phyloP scores from a whole-genome alignment of 2,888 invertebrate genomes.

The Lasioglossum lativentre region DNA sequence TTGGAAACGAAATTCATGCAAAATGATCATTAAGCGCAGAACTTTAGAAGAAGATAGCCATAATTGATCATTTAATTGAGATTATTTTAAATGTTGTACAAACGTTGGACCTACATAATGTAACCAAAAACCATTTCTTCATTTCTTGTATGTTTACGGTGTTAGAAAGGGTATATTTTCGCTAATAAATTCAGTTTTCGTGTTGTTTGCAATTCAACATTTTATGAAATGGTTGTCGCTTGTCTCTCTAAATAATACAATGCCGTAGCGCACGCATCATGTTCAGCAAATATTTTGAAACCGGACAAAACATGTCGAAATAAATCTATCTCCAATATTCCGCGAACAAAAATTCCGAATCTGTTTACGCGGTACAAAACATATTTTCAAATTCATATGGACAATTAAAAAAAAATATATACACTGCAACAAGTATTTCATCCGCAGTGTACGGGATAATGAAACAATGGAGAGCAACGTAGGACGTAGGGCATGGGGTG shows the following conservation, averaged over 20 bases:
- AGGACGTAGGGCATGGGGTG: background rate
- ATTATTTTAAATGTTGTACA: background rate
- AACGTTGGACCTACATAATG: too few species aligned
- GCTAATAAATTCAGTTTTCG: background rate
- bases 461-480: background rate
- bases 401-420: background rate
- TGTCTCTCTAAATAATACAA: background rate
- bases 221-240: background rate
- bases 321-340: background rate
- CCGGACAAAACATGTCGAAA: background rate
- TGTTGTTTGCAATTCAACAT: background rate
- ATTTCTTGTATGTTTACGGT: background rate
- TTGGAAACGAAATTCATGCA: too few species aligned
- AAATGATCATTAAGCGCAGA: too few species aligned
- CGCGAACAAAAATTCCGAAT: background rate
- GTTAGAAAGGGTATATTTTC: background rate
- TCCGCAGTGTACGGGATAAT: background rate
- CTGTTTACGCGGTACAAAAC: background rate
- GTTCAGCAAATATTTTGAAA: too few species aligned
- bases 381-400: background rate
- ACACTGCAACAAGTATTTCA: background rate
- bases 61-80: background rate
- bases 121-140: too few species aligned
- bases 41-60: too few species aligned
- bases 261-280: background rate